Percentiles rank a stretch among this genome's conserved stretches.
phyloP scores from a whole-genome alignment of 2,113 vertebrate genomes.

The Ariopsis seemanni region DNA sequence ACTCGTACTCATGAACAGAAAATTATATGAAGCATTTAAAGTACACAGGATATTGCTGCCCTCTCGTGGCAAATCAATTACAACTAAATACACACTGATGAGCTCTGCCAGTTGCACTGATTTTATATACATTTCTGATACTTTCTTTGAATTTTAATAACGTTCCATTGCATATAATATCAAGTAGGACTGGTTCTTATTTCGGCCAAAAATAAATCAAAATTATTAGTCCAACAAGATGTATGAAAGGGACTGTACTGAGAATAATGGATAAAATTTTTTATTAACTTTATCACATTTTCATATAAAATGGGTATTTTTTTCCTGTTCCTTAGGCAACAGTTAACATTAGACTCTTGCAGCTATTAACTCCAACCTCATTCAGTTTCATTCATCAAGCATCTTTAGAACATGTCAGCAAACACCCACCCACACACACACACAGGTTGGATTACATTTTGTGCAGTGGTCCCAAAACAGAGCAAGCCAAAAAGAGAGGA shows the following conservation, averaged over 20 bases:
- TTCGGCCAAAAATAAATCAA: background rate
- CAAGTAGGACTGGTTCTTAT: background rate
- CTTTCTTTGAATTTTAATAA: background rate
- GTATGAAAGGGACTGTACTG: background rate
- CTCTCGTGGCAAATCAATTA: conserved; percentile 54
- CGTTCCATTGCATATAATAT: background rate
- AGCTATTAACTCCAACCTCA: conserved; percentile 59
- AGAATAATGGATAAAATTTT: background rate
- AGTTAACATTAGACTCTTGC: conserved; percentile 70
- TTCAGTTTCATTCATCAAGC: conserved; percentile 53
- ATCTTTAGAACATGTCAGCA: conserved; percentile 16
- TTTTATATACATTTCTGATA: background rate
- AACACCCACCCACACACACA: conserved; percentile 59
- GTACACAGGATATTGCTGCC: conserved; percentile 40
- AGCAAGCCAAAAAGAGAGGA: conserved; percentile 8
- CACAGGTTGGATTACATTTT: conserved; percentile 60
- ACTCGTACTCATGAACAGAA: background rate
- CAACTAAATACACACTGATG: background rate
- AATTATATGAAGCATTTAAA: background rate
- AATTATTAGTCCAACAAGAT: background rate
- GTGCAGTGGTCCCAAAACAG: conserved; percentile 68
- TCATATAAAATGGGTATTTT: conserved; percentile 67
- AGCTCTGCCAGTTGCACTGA: background rate
- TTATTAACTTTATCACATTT: conserved; percentile 62
- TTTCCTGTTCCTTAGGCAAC: conserved; percentile 69